Conservation (phyloP, 2,888 invertebrate species). For the Spisula subtruncata region DNA sequence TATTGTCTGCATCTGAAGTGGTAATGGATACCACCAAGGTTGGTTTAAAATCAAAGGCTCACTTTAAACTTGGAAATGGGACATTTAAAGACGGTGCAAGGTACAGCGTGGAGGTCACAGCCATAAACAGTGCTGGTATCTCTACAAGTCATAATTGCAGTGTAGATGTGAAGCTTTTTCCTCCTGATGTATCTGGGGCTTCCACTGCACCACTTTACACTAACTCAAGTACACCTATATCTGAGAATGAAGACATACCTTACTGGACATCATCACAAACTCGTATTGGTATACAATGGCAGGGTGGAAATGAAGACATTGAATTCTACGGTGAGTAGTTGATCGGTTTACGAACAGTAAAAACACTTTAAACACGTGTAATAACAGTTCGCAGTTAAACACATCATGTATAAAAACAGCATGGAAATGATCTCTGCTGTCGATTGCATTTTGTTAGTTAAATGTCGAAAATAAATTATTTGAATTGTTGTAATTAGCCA, state of each 20-base stretch:
- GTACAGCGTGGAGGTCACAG: slow-evolving; percentile 71
- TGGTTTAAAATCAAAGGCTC: slow-evolving; percentile 53
- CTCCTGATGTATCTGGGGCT: slow-evolving; percentile 52
- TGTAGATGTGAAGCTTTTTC: slow-evolving; percentile 56
- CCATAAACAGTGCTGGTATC: slow-evolving; percentile 69
- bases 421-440: too few species aligned
- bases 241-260: slow-evolving; percentile 25
- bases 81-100: slow-evolving; percentile 63
- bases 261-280: slow-evolving; percentile 51
- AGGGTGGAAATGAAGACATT: slow-evolving; percentile 56
- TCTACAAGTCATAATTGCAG: slow-evolving; percentile 30
- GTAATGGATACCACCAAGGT: slow-evolving; percentile 60
- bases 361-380: too few species aligned
- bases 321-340: slow-evolving; percentile 61
- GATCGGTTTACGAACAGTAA: not conserved
- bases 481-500: too few species aligned
- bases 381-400: too few species aligned
- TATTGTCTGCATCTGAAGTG: slow-evolving; percentile 58
- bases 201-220: slow-evolving; percentile 49
- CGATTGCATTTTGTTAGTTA: not conserved
- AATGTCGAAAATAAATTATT: not conserved
- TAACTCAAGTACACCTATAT: not conserved
- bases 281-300: slow-evolving; percentile 62
- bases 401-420: too few species aligned
- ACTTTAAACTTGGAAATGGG: slow-evolving; percentile 50